A percentile compares a stretch with the other conserved stretches of the same genome.
phyloP scores from a whole-genome alignment of 2,113 vertebrate species.

The Serilophus lunatus region DNA sequence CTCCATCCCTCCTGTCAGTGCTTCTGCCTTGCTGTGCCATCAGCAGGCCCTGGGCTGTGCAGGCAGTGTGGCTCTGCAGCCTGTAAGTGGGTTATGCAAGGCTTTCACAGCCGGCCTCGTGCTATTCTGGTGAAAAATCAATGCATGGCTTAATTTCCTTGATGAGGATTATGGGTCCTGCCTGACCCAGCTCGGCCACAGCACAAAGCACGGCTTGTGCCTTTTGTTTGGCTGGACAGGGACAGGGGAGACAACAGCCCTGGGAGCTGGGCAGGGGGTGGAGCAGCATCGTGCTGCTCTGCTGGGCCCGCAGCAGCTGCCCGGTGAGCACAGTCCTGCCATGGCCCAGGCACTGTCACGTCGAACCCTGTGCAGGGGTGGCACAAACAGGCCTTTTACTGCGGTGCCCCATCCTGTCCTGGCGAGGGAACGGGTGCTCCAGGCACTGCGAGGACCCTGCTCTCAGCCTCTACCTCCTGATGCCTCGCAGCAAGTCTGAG shows the following conservation, averaged over 20 bases:
- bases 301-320: not conserved
- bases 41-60: fast-evolving
- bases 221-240: not conserved
- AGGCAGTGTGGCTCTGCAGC: not conserved
- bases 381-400: not conserved
- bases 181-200: fast-evolving
- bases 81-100: not conserved
- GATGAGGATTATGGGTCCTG: not conserved
- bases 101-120: not conserved
- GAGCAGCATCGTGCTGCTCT: fast-evolving
- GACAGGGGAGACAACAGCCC: fast-evolving
- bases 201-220: not conserved
- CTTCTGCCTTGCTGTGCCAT: not conserved
- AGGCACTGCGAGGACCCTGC: fast-evolving
- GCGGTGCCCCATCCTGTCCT: fast-evolving
- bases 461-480: too few relatives aligned
- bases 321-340: not conserved
- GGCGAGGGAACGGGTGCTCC: fast-evolving
- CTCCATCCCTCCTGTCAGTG: fast-evolving
- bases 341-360: fast-evolving
- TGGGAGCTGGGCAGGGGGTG: not conserved
- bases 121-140: not conserved
- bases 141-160: not conserved
- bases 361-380: fast-evolving
- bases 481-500: fast-evolving